Conservation (phyloP, 2,113 vertebrate genomes). For the Zosterops japonicus region DNA sequence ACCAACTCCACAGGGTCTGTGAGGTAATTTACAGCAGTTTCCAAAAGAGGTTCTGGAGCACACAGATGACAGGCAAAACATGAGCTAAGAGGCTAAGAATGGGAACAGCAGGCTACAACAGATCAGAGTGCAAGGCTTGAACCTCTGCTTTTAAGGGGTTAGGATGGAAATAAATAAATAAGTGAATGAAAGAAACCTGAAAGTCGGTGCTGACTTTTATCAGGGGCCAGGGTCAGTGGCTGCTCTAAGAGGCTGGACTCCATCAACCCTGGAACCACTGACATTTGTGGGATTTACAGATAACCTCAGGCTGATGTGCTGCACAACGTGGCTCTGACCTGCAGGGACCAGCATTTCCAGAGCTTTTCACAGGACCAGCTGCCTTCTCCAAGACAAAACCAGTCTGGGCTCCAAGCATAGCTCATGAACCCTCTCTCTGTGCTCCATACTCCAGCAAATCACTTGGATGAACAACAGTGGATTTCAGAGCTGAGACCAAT, state of each 20-base stretch:
- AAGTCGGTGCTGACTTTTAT: neutral
- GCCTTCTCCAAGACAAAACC: neutral
- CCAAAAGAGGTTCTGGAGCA: neutral
- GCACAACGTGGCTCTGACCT: neutral
- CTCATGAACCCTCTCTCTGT: neutral
- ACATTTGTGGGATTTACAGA: neutral
- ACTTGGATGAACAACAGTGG: neutral
- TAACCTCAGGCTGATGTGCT: neutral
- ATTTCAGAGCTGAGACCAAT: neutral
- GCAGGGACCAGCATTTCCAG: neutral
- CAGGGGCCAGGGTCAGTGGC: neutral
- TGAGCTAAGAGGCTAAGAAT: neutral
- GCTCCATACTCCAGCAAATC: neutral
- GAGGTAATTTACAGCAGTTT: neutral
- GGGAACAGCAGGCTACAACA: neutral
- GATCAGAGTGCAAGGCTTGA: neutral
- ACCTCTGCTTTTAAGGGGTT: neutral
- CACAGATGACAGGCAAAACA: neutral
- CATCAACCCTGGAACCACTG: neutral
- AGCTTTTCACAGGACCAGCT: neutral
- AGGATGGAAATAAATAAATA: neutral
- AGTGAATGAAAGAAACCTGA: neutral
- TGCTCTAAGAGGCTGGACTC: neutral
- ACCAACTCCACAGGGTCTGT: neutral
- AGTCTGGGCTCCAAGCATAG: neutral